Percentiles rank a stretch among this genome's conserved stretches.
Conservation (phyloP, 2,113 vertebrate species). For the Dissostichus mawsoni region DNA sequence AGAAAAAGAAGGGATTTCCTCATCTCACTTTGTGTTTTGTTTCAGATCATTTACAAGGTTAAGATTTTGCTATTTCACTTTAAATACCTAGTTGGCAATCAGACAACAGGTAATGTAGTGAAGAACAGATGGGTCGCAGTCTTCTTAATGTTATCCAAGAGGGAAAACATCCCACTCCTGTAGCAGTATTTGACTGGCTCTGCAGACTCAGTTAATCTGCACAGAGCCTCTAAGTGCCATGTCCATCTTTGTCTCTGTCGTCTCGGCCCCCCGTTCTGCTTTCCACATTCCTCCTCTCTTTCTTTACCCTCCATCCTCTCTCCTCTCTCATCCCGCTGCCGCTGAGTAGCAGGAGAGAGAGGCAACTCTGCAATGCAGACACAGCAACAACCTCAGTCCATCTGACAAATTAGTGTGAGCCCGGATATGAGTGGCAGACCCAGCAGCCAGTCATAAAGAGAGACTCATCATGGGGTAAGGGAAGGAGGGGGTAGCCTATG, state of each 20-base stretch:
- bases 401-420: slow-evolving; percentile 78
- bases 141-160: slow-evolving; percentile 55
- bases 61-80: slow-evolving; percentile 50
- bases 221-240: slow-evolving; percentile 42
- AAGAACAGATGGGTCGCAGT: slow-evolving; percentile 52
- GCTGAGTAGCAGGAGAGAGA: slow-evolving; percentile 58
- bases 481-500: slow-evolving; percentile 36
- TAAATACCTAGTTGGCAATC: slow-evolving; percentile 50
- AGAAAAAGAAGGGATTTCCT: slow-evolving; percentile 23
- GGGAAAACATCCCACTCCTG: slow-evolving; percentile 34
- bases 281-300: slow-evolving; percentile 30
- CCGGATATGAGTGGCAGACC: slow-evolving; percentile 75
- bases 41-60: slow-evolving; percentile 7
- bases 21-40: background rate
- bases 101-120: slow-evolving; percentile 56
- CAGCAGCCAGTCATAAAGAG: slow-evolving; percentile 70
- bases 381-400: slow-evolving; percentile 79
- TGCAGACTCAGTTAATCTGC: slow-evolving; percentile 59
- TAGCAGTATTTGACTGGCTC: slow-evolving; percentile 30
- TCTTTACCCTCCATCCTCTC: slow-evolving; percentile 33
- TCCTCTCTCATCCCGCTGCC: slow-evolving; percentile 42
- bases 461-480: slow-evolving; percentile 46
- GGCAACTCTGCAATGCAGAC: slow-evolving; percentile 83
- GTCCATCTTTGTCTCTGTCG: slow-evolving; percentile 58
- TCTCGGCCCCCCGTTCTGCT: slow-evolving; percentile 31